phyloP scores from a whole-genome alignment of 2,888 invertebrate genomes.

The Acrocyrtus sp. region DNA sequence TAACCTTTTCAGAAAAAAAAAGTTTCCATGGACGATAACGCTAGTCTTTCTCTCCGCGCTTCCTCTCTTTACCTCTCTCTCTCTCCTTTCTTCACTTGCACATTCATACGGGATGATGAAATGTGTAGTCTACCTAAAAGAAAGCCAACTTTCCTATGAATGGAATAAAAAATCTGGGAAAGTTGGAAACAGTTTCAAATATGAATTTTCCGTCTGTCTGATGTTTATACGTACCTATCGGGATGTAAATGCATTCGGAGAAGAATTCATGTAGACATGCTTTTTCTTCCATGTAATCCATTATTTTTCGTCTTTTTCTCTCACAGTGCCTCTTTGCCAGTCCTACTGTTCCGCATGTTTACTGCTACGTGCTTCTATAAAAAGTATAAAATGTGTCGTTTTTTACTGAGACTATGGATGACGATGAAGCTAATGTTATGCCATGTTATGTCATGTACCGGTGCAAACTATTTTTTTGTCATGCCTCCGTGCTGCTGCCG shows the following conservation, averaged over 20 bases:
- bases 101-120: constrained; percentile 13
- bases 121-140: constrained; percentile 16
- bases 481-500: constrained; percentile 1
- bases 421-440: not conserved
- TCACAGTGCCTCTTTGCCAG: no score
- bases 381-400: no score
- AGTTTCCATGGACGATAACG: constrained; percentile 3
- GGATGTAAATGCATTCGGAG: no score
- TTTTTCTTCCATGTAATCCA: constrained; percentile 4
- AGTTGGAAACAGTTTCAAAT: not conserved
- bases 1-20: constrained; percentile 12
- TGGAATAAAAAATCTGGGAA: no score
- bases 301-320: not conserved
- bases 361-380: not conserved
- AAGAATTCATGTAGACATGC: not conserved
- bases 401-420: not conserved
- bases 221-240: no score
- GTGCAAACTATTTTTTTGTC: constrained; percentile 8
- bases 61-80: not conserved
- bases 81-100: constrained; percentile 1
- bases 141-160: not conserved
- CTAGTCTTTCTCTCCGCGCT: not conserved
- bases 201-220: not conserved
- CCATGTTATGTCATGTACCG: constrained; percentile 31
- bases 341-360: not conserved